Evolutionary conservation across 2,888 invertebrate genomes (phyloP), one percentile per base, ranked within the genome.

Genomic region (Melanophora roralis): DNA sequence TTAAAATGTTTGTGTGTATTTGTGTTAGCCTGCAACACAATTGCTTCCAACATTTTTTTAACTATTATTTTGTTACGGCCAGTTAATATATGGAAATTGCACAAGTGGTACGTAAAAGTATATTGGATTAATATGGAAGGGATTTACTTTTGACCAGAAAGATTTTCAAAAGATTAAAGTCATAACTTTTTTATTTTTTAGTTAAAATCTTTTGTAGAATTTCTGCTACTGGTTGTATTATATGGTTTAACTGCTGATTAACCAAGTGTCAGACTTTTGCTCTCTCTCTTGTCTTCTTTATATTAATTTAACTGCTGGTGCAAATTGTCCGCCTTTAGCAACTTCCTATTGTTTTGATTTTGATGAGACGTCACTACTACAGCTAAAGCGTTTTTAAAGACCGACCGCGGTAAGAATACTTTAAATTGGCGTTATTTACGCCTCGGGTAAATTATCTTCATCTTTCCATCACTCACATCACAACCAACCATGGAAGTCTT

Each of bases 351-450:
- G n/a, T 21, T 23, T 14, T 23, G 69, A 77, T 77, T 69, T 77
- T 77, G 76, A 77, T 77, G 69, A 43, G 64, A 65, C 62, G 49
- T 65, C 49, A 49, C 34, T 43, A 71, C 69, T 76, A 57, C 69
- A 71, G 64, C 69, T n/a, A n/a, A n/a, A n/a, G 47, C 19, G 49
- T 36, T 43, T 60, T 59, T 8, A 51, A 65, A 49, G 12, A 72
- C 12, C 45, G 16, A 16, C 21, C 53, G 16, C 45, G 8, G 19
- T 49, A 49, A 32, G 62, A 51, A 57, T 40, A 65, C 64, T 57
- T 57, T 11, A 77, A 77, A 71, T 57, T 77, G 64, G 76, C 71
- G 76, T 77, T 69, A 77, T 69, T 69, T 57, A 57, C 9, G 64
- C 76, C 23, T 23, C 8, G 23, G 49, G 76, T 49, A 43, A 75